A percentile compares a stretch with the other conserved stretches of the same genome.
Evolutionary conservation across 2,888 invertebrate species (phyloP).

Genomic region (Leucania comma): DNA sequence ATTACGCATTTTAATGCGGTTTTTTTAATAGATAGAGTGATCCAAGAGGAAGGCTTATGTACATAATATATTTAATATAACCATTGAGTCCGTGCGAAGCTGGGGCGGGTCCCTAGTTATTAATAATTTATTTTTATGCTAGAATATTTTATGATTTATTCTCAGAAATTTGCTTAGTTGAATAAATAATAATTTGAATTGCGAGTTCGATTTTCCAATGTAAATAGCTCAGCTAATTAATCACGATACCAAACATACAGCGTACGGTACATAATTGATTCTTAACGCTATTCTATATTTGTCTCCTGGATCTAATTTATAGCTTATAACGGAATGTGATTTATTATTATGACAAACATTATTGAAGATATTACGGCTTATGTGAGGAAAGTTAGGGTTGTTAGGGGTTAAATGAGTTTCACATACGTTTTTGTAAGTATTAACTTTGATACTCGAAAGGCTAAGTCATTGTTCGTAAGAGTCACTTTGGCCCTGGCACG

Average conservation of each 20-base stretch:
- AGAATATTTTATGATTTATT: background rate
- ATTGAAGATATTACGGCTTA: constrained; percentile 41
- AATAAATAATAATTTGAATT: background rate
- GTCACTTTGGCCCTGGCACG: no score
- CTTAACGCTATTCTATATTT: constrained; percentile 58
- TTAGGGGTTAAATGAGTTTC: constrained; percentile 22
- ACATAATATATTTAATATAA: no score
- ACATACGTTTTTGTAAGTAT: constrained; percentile 12
- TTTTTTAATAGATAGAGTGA: no score
- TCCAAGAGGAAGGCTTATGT: no score
- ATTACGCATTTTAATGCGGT: no score
- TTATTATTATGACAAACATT: constrained; percentile 60
- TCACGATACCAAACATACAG: background rate
- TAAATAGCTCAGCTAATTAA: constrained; percentile 8
- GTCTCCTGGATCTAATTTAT: constrained; percentile 65
- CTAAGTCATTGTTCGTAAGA: no score
- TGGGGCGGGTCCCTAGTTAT: no score
- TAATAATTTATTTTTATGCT: no score
- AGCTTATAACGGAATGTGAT: constrained; percentile 58
- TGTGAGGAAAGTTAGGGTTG: constrained; percentile 42
- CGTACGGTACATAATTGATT: constrained; percentile 34
- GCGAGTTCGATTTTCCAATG: background rate
- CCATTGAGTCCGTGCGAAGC: no score
- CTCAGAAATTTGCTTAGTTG: background rate
- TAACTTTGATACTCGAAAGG: constrained; percentile 7